Conservation (phyloP, 2,797 vertebrate genomes). For the Lepus oiostolus region DNA sequence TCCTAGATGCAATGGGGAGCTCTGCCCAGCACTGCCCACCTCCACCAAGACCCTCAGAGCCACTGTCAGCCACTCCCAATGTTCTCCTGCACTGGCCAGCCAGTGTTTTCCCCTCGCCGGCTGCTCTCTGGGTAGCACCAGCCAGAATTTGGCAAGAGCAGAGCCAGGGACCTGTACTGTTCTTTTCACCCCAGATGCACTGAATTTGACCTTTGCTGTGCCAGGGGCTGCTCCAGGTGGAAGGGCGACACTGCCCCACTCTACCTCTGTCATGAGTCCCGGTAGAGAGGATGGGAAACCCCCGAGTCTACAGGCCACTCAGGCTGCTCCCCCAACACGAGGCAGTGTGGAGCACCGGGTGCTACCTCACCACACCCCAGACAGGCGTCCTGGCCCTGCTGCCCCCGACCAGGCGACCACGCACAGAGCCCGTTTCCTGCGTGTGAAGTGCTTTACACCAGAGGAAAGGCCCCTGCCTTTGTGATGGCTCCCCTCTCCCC, state of each 20-base stretch:
- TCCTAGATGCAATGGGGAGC: neutral
- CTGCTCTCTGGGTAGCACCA: neutral
- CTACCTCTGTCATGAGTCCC: neutral
- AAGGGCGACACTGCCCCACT: no score
- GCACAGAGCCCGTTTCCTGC: neutral
- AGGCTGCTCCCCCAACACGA: neutral
- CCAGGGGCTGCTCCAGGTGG: neutral
- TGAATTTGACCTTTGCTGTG: neutral
- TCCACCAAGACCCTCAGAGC: neutral
- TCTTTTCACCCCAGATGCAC: neutral
- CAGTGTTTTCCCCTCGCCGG: fast-evolving
- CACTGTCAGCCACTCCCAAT: no score
- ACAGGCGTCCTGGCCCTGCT: neutral
- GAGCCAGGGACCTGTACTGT: neutral
- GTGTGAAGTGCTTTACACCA: neutral
- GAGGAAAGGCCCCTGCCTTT: neutral
- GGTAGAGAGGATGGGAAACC: neutral
- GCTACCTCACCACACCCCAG: fast-evolving
- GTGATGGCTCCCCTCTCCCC: fast-evolving
- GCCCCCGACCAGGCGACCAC: neutral
- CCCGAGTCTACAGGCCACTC: neutral
- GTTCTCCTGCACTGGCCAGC: neutral
- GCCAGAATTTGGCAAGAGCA: no score
- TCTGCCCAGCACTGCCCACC: neutral
- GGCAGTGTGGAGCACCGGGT: neutral